Percentiles rank a stretch among this genome's conserved stretches.
Conservation (phyloP, 2,113 vertebrate species). For the Lynx canadensis region DNA sequence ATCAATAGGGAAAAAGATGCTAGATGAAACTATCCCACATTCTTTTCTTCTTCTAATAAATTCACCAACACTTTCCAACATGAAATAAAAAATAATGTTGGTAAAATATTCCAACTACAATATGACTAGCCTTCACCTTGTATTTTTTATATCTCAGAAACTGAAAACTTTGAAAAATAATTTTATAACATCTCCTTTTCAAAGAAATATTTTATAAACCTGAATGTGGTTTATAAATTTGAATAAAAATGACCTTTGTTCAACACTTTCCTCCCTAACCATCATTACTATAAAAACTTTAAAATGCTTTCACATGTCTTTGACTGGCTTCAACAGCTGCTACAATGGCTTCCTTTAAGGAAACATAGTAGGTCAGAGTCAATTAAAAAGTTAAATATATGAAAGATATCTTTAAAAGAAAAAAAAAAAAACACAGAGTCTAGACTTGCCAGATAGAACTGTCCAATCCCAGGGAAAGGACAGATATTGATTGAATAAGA, state of each 20-base stretch:
- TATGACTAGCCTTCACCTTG: not conserved
- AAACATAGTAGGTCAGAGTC: not conserved
- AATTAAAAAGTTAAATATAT: not conserved
- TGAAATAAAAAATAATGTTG: not conserved
- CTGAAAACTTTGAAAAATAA: not conserved
- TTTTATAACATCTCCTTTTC: not conserved
- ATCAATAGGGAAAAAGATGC: not conserved
- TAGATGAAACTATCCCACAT: not conserved
- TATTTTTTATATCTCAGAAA: slow-evolving; percentile 36
- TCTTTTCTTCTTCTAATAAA: not conserved
- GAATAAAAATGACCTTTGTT: not conserved
- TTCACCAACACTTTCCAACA: not conserved
- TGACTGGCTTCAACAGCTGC: not conserved
- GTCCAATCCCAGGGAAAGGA: not conserved
- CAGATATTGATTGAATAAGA: not conserved
- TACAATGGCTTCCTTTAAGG: not conserved
- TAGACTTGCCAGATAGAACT: not conserved
- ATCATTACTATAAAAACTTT: not conserved
- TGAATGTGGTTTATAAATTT: not conserved
- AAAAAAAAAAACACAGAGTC: not conserved
- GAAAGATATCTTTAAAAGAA: not conserved
- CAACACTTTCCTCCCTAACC: not conserved
- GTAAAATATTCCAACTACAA: not conserved
- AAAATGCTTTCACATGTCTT: not conserved
- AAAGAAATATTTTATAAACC: not conserved